Percentiles rank a stretch among this genome's conserved stretches.
Evolutionary conservation across 2,797 vertebrate genomes (phyloP).

Genomic region (Etheostoma nigrum): DNA sequence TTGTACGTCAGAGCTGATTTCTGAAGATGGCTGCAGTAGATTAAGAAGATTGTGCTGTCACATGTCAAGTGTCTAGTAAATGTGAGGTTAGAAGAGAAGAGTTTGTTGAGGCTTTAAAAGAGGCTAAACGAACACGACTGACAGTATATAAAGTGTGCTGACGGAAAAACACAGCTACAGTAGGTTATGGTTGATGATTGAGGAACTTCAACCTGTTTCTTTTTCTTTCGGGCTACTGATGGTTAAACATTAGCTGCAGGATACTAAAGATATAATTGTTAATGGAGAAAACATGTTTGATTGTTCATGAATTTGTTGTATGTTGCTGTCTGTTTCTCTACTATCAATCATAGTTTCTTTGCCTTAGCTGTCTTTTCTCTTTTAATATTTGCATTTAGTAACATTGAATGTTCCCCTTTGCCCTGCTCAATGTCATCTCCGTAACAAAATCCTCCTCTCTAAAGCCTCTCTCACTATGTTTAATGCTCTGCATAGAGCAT

Average conservation of each 20-base stretch:
- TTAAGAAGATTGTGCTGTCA: slow-evolving; percentile 40
- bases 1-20: slow-evolving; percentile 16
- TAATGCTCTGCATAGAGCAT: slow-evolving; percentile 59
- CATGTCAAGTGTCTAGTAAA: background rate
- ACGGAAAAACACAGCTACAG: background rate
- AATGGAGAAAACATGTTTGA: slow-evolving; percentile 43
- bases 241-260: slow-evolving; percentile 38
- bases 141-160: background rate
- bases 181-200: slow-evolving; percentile 36
- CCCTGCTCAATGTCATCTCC: slow-evolving; percentile 42
- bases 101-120: background rate
- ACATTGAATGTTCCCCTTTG: slow-evolving; percentile 16
- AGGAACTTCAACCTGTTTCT: slow-evolving; percentile 52
- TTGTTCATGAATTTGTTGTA: slow-evolving; percentile 42
- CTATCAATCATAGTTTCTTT: background rate
- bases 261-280: slow-evolving; percentile 39
- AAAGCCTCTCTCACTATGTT: slow-evolving; percentile 43
- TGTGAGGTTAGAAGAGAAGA: slow-evolving; percentile 2
- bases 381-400: slow-evolving; percentile 43
- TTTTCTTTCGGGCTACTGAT: background rate
- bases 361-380: background rate
- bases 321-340: slow-evolving; percentile 25
- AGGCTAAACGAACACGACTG: background rate
- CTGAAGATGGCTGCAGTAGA: slow-evolving; percentile 30
- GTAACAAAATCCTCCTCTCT: slow-evolving; percentile 36